Evolutionary conservation across 2,888 invertebrate species (phyloP), one percentile per base, ranked within the genome.

Genomic region (Emmelina monodactyla): DNA sequence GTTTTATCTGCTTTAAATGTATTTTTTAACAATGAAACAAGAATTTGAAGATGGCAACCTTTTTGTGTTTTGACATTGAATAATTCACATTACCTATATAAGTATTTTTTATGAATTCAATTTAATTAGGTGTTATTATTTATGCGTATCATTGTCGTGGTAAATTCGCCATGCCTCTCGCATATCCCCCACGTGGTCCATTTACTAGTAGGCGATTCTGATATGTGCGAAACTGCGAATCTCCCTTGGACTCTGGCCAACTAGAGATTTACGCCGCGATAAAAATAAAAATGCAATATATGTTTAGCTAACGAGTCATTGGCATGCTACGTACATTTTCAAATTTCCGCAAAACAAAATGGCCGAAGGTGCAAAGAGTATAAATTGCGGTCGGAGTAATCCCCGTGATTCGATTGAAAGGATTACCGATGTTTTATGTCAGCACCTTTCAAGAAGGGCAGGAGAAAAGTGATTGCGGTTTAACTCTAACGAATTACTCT

Each of bases 351-450:
- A 10, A 7, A 25, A 25, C 11, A 10, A 25, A 25, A 25, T 9
- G 11, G n/a, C 25, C 25, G 25, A 10, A 11, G 11, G n/a, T n/a
- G n/a, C n/a, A n/a, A n/a, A n/a, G 55, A 58, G 53, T 53, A 62
- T 60, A 57, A 62, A 64, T 59, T 56, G 53, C 49, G 49, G 14
- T 47, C 49, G 47, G 42, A 44, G 54, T 60, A 58, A 67, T 62
- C 63, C 61, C 56, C 55, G 56, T 58, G 58, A 69, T 63, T 58
- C 58, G 64, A 65, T 64, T 62, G 62, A 68, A 67, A 61, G 67
- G 68, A 71, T 70, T 69, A 70, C 13, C 58, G 55, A 47, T 57
- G 58, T 62, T 58, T 62, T 66, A 64, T 65, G 62, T 58, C 67
- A 62, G 62, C 58, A 59, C 55, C 53, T 44, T 38, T 25, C n/a